These are phyloP conservation scores for Mus minutoides DNA, from an alignment of 2,797 vertebrate genomes.

Conservation along the genomic window DNA sequence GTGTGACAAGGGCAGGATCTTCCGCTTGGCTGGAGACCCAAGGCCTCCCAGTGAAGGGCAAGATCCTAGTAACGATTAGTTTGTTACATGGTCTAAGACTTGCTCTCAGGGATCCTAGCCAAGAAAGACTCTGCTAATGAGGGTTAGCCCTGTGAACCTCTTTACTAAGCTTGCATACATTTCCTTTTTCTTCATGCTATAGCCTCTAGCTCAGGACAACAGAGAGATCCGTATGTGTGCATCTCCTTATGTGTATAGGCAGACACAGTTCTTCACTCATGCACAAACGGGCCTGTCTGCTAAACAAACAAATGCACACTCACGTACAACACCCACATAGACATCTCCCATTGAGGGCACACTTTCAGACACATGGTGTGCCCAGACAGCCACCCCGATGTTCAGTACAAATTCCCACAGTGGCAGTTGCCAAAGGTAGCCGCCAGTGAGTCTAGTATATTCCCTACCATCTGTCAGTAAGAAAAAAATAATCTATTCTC, in stretches of 20 bases:
- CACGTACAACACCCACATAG: not conserved
- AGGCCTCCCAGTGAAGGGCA: slow-evolving; percentile 40
- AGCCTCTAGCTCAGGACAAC: not conserved
- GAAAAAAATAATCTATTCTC: not conserved
- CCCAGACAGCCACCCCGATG: not conserved
- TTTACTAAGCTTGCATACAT: too few species aligned
- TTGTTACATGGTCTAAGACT: slow-evolving; percentile 24
- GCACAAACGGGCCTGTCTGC: not conserved
- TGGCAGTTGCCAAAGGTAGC: not conserved
- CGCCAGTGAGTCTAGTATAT: not conserved
- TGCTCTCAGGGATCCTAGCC: slow-evolving; percentile 65
- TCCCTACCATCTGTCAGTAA: not conserved
- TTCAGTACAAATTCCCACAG: not conserved
- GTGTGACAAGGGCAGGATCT: slow-evolving; percentile 10
- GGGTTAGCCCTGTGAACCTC: slow-evolving; percentile 53
- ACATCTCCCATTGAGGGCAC: not conserved
- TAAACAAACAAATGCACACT: not conserved
- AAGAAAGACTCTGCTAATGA: slow-evolving; percentile 36
- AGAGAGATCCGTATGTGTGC: not conserved
- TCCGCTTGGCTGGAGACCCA: slow-evolving; percentile 46
- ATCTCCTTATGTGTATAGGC: not conserved
- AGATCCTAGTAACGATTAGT: slow-evolving; percentile 68
- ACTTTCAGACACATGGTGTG: not conserved
- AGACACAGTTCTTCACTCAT: not conserved
- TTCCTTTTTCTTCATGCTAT: too few species aligned